Evolutionary conservation across 2,888 invertebrate species (phyloP), one percentile per base, ranked within the genome.

Genomic region (Aplocera efformata): DNA sequence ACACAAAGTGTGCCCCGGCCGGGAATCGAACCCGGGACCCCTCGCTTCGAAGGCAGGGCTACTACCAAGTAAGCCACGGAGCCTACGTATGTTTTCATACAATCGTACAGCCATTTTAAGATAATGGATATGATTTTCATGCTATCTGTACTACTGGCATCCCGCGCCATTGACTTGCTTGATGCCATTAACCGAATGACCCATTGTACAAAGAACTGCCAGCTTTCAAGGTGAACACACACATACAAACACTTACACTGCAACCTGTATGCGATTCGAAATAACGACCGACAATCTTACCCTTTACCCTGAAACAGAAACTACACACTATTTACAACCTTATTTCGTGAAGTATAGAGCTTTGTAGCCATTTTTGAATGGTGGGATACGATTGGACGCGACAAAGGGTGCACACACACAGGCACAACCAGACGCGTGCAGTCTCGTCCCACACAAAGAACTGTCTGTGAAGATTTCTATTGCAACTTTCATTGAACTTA

Each of bases 101-200:
- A 8, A 10, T 8, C 5, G 8, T n/a, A 8, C 7, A 25, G 5
- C 8, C 25, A 25, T 1, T 25, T 6, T 2, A n/a, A 23, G 2
- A 23, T n/a, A 23, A 36, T 17, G 13, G 13, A 22, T 17, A 43
- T 34, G 26, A 43, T 27, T 30, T 26, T 50, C 27, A n/a, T 83
- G 81, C 78, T 65, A 72, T 73, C 83, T 56, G 58, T 86, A 77
- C 76, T 41, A 34, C 51, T 63, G 56, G 74, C 79, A 77, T 81
- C 77, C n/a, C 80, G 73, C 85, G 85, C 85, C 86, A 86, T 88
- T 86, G 86, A 86, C 85, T 88, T 75, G 76, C 77, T 79, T 74
- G 84, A 74, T 83, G 88, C 84, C 88, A 88, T 88, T 88, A 89
- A 86, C 88, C 88, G 88, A 88, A 88, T 89, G 86, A 88, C 88